phyloP scores from a whole-genome alignment of 2,888 invertebrate genomes.

The Hermaeophaga mercurialis region DNA sequence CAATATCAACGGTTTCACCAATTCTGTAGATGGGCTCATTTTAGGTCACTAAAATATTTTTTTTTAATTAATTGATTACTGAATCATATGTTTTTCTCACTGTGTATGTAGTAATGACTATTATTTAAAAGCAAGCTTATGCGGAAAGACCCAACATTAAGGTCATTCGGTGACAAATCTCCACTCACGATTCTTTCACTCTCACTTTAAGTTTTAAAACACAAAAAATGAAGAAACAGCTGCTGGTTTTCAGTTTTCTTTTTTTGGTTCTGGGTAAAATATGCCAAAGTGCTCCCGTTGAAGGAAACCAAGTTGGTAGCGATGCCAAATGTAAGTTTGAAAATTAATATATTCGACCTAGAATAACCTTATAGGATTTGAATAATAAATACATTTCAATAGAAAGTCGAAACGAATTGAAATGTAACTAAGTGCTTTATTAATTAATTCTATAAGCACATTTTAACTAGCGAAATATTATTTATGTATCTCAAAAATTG shows the following conservation, averaged over 20 bases:
- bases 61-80: too few relatives aligned
- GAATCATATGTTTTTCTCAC: too few relatives aligned
- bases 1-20: too few relatives aligned
- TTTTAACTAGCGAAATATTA: too few relatives aligned
- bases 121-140: too few relatives aligned
- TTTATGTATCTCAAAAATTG: not conserved
- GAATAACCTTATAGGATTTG: not conserved
- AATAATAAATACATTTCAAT: not conserved
- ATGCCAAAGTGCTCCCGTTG: conserved; percentile 26
- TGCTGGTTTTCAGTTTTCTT: conserved; percentile 18
- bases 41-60: too few relatives aligned
- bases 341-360: not conserved
- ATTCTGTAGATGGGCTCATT: too few relatives aligned
- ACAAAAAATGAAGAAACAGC: conserved; percentile 15
- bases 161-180: conserved; percentile 14
- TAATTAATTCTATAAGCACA: too few relatives aligned
- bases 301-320: conserved; percentile 24
- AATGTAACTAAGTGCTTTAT: too few relatives aligned
- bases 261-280: conserved; percentile 11
- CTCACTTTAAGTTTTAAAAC: not conserved
- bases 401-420: not conserved
- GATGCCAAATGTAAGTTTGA: conserved; percentile 35
- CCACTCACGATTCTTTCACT: not conserved
- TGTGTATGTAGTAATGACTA: too few relatives aligned
- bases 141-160: conserved; percentile 13